These are phyloP conservation scores for Acleris cristana DNA, from an alignment of 2,888 invertebrate species.

Conservation along the genomic window DNA sequence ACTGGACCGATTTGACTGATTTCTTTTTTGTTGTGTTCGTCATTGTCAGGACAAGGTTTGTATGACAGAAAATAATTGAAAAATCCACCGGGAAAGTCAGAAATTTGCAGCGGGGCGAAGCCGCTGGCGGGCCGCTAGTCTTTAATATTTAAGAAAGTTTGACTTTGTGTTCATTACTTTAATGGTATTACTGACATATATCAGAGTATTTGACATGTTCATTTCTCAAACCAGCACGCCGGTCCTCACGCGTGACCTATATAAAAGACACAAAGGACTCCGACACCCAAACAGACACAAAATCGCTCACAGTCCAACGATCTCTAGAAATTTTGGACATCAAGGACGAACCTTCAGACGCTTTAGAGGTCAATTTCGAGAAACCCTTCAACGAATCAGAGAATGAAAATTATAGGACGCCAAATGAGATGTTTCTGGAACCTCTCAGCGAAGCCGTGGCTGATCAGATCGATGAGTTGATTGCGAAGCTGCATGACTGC, in stretches of 20 bases:
- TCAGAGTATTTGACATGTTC: no score
- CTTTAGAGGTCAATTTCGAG: constrained; percentile 67
- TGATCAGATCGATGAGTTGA: constrained; percentile 74
- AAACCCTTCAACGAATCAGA: constrained; percentile 64
- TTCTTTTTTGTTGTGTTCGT: no score
- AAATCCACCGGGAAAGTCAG: no score
- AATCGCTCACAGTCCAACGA: constrained; percentile 55
- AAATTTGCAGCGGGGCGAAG: no score
- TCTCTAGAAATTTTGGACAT: constrained; percentile 69
- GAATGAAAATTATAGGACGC: constrained; percentile 68
- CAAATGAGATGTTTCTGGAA: constrained; percentile 67
- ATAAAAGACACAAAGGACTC: constrained; percentile 58
- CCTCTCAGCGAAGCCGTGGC: constrained; percentile 68
- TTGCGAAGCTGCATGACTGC: constrained; percentile 69
- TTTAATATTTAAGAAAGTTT: no score
- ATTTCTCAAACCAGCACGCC: constrained; percentile 44
- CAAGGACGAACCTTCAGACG: constrained; percentile 53
- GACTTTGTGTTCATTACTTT: no score
- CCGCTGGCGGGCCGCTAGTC: no score
- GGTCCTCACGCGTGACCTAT: constrained; percentile 43
- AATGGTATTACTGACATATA: no score
- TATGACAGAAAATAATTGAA: no score
- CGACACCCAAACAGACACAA: constrained; percentile 56
- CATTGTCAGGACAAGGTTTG: no score
- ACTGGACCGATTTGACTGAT: no score